Evolutionary conservation across 2,113 vertebrate species (phyloP), one percentile per base, ranked within the genome.

Genomic region (Elaphurus davidianus): DNA sequence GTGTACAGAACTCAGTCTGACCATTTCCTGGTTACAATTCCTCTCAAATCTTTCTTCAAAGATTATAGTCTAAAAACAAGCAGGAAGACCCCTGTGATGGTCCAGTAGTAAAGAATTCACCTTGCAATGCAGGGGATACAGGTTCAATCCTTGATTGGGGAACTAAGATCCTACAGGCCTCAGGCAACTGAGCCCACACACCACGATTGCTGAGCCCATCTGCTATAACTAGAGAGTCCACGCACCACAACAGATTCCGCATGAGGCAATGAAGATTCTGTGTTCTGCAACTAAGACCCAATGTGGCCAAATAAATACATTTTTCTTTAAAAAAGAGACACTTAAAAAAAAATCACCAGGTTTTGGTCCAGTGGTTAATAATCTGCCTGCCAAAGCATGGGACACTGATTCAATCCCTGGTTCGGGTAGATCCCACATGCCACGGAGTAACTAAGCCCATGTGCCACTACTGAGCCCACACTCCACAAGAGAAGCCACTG

Each of bases 51-150:
- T 93, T 81, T 90, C 62, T 79, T 97, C 86, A 91, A 55, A 91
- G 50, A 96, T 79, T 92, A 89, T 93, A 95, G 84, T 95, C 60
- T 96, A 89, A 83, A 96, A 97, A 87, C 23, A 76, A 76, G n/a
- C 67, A 74, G 19, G n/a, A 19, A 40, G 71, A 43, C 40, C 71
- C 43, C 71, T 16, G 12, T 76, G 71, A 43, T 76, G 71, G 71
- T 76, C 40, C 71, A 76, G 36, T 76, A 40, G 71, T 76, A 76
- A 76, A 76, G 71, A 76, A 76, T 76, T 40, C 2, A 21, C 12
- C 40, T 43, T 27, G 36, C 23, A 76, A 15, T 27, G 71, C 36
- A 76, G 40, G 36, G 36, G 71, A 76, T 43, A 43, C 0, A 1
- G 71, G 71, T 76, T 76, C 36, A 43, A 4, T 76, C 23, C 40